Conservation (phyloP, 1,140 invertebrate species). For the Pomacea maculata region DNA sequence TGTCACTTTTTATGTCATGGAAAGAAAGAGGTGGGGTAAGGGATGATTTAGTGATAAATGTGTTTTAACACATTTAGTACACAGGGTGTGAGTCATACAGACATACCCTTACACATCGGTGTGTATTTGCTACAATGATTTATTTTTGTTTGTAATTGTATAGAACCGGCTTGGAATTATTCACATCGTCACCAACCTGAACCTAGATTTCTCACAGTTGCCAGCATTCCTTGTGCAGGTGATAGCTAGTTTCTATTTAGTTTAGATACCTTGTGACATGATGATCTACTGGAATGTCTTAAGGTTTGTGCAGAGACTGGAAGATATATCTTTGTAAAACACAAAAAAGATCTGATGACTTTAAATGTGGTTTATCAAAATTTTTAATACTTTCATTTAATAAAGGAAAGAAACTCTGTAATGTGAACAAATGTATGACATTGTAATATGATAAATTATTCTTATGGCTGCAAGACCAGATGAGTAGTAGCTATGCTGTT, state of each 20-base stretch:
- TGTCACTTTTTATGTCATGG: too few relatives aligned
- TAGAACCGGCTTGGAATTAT: constrained; percentile 57
- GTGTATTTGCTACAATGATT: too few relatives aligned
- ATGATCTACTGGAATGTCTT: neutral
- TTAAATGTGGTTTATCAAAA: too few relatives aligned
- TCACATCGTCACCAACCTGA: constrained; percentile 60
- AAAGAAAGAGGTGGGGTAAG: too few relatives aligned
- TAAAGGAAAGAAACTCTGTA: neutral
- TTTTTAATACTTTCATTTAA: neutral
- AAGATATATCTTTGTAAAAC: neutral
- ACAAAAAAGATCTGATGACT: neutral
- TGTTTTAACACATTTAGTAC: too few relatives aligned
- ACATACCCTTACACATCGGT: too few relatives aligned
- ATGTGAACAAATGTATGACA: neutral
- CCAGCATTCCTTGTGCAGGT: constrained; percentile 60
- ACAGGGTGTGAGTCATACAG: too few relatives aligned
- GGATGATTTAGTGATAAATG: too few relatives aligned
- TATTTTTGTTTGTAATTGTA: too few relatives aligned
- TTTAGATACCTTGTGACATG: neutral
- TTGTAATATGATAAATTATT: too few relatives aligned
- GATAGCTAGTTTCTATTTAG: neutral
- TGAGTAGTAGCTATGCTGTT: neutral
- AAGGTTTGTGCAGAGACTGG: neutral
- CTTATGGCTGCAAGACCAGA: neutral
- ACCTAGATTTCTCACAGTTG: constrained; percentile 59